A percentile compares a stretch with the other conserved stretches of the same genome.
phyloP scores from a whole-genome alignment of 2,113 vertebrate genomes.

The Motacilla tschutschensis region DNA sequence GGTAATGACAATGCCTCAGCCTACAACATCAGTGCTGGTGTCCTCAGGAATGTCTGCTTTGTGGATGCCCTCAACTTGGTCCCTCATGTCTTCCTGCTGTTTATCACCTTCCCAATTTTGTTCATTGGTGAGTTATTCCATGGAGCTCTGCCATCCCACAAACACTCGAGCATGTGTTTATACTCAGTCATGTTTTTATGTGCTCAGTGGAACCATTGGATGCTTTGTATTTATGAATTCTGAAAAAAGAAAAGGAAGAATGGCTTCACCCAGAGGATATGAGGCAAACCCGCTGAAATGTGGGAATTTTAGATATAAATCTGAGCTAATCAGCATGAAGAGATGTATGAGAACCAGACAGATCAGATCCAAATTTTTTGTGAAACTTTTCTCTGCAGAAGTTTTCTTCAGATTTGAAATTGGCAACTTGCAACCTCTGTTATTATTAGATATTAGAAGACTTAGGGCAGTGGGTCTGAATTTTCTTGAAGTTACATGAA shows the following conservation, averaged over 20 bases:
- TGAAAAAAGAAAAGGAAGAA: not conserved
- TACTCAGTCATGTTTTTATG: not conserved
- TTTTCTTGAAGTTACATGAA: not conserved
- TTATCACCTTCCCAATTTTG: slow-evolving; percentile 97
- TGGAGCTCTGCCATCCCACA: not conserved
- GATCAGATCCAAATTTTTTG: not conserved
- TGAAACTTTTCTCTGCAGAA: not conserved
- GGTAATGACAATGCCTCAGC: slow-evolving; percentile 78
- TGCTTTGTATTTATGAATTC: not conserved
- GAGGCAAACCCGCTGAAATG: not conserved
- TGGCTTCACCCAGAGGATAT: not conserved
- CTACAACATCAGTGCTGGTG: slow-evolving; percentile 83
- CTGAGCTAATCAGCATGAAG: not conserved
- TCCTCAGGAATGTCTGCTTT: slow-evolving; percentile 92
- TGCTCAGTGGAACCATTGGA: not conserved
- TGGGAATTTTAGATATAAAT: not conserved
- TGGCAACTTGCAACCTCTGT: not conserved
- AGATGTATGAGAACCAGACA: not conserved
- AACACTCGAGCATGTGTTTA: not conserved
- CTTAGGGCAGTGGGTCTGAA: not conserved
- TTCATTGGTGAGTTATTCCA: slow-evolving; percentile 87
- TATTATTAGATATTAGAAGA: not conserved
- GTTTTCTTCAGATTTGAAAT: not conserved
- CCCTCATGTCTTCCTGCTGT: slow-evolving; percentile 95
- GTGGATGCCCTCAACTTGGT: slow-evolving; percentile 97